Evolutionary conservation across 1,140 invertebrate genomes (phyloP).

Genomic region (Drosophila funebris): DNA sequence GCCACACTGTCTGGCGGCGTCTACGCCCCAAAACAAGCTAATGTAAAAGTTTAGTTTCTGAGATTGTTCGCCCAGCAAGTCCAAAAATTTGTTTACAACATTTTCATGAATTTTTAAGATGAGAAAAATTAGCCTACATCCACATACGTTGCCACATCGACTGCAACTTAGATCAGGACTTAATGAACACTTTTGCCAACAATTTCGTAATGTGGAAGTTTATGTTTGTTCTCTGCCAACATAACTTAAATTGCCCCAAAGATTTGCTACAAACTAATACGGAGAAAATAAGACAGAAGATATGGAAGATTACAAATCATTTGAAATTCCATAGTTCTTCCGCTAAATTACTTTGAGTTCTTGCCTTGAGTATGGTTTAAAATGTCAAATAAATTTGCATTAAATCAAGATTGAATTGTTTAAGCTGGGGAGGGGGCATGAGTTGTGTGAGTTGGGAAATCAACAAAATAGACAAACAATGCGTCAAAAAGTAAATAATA

Average conservation of each 20-base stretch:
- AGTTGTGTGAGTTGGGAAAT: constrained; percentile 40
- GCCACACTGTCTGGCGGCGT: background rate
- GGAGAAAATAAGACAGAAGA: background rate
- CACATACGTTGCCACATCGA: background rate
- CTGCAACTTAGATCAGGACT: constrained; percentile 6
- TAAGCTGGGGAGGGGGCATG: background rate
- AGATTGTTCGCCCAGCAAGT: constrained; percentile 13
- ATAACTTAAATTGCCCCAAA: constrained; percentile 33
- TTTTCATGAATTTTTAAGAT: constrained; percentile 10
- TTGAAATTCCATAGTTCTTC: constrained; percentile 33
- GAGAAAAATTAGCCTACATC: constrained; percentile 6
- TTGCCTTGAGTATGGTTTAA: constrained; percentile 27
- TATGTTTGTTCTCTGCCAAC: constrained; percentile 1
- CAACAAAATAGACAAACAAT: constrained; percentile 73
- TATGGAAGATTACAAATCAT: constrained; percentile 12
- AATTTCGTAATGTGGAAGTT: background rate
- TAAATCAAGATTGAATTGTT: constrained; percentile 73
- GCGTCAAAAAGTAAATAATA: constrained; percentile 59
- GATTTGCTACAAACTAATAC: constrained; percentile 15
- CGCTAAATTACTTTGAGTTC: constrained; percentile 45
- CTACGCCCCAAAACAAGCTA: constrained; percentile 43
- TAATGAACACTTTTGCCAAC: constrained; percentile 13
- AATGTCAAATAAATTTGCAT: constrained; percentile 69
- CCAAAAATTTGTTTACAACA: constrained; percentile 44
- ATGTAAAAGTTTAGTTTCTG: constrained; percentile 64